phyloP scores from a whole-genome alignment of 2,888 invertebrate genomes.

The Choreutis nemorana region DNA sequence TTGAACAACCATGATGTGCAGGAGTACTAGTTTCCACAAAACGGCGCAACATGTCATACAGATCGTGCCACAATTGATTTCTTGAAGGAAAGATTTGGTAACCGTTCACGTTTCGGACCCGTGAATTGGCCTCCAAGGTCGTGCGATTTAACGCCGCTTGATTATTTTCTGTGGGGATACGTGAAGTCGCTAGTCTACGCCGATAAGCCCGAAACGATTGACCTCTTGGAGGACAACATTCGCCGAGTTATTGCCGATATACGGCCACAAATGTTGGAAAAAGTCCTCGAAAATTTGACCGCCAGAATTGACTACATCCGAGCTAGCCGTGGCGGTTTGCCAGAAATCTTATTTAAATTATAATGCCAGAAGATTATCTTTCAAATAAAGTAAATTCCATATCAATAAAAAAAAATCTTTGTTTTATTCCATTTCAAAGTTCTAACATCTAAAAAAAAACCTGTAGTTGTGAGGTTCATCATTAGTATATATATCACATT shows the following conservation, averaged over 20 bases:
- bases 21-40: slow-evolving; percentile 16
- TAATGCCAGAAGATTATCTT: too few relatives aligned
- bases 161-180: slow-evolving; percentile 12
- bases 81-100: slow-evolving; percentile 14
- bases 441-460: too few relatives aligned
- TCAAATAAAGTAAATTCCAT: too few relatives aligned
- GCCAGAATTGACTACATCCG: too few relatives aligned
- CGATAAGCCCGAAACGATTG: slow-evolving; percentile 13
- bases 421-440: too few relatives aligned
- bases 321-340: too few relatives aligned
- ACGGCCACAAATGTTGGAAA: slow-evolving; percentile 12
- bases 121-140: slow-evolving; percentile 12
- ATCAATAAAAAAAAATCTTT: too few relatives aligned
- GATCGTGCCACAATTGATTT: slow-evolving; percentile 19
- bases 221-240: slow-evolving; percentile 13
- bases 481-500: too few relatives aligned
- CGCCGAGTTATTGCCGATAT: slow-evolving; percentile 11
- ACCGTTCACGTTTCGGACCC: slow-evolving; percentile 10
- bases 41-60: slow-evolving; percentile 19
- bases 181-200: slow-evolving; percentile 13
- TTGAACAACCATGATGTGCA: slow-evolving; percentile 13
- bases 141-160: slow-evolving; percentile 11
- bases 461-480: too few relatives aligned
- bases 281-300: slow-evolving; percentile 16
- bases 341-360: too few relatives aligned